Evolutionary conservation across 2,113 vertebrate genomes (phyloP).

Genomic region (Pithys albifrons): DNA sequence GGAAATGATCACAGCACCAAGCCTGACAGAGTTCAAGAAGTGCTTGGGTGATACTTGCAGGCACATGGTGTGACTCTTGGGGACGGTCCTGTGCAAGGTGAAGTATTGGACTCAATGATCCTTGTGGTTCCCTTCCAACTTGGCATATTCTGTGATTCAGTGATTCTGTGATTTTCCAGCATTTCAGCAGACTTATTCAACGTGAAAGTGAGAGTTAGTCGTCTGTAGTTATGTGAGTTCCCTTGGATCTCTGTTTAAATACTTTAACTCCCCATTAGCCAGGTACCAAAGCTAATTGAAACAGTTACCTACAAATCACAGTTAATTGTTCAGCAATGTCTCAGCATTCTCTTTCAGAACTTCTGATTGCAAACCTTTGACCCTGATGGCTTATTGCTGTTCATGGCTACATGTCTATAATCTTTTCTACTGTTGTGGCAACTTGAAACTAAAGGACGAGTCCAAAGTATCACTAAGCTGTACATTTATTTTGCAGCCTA

Average conservation of each 20-base stretch:
- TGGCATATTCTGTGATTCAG: not conserved
- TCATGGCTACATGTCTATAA: not conserved
- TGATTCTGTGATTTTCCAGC: not conserved
- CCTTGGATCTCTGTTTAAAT: not conserved
- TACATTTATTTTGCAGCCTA: not conserved
- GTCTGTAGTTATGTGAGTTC: not conserved
- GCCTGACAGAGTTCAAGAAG: not conserved
- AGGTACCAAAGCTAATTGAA: not conserved
- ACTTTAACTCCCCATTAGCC: not conserved
- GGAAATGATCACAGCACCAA: not conserved
- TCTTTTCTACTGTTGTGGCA: not conserved
- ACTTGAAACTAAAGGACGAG: not conserved
- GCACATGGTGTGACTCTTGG: not conserved
- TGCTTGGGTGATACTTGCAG: not conserved
- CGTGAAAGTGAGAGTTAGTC: not conserved
- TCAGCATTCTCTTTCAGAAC: not conserved
- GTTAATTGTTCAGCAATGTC: not conserved
- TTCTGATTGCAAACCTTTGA: not conserved
- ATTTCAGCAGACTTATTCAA: not conserved
- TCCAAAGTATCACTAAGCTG: not conserved
- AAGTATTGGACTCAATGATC: not conserved
- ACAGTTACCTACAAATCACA: not conserved
- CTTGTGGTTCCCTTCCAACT: not conserved
- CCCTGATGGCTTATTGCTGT: not conserved
- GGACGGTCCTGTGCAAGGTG: not conserved